Base-by-base conservation (phyloP, 2,113 vertebrate species). In the pig (Sus scrofa) region DNA sequence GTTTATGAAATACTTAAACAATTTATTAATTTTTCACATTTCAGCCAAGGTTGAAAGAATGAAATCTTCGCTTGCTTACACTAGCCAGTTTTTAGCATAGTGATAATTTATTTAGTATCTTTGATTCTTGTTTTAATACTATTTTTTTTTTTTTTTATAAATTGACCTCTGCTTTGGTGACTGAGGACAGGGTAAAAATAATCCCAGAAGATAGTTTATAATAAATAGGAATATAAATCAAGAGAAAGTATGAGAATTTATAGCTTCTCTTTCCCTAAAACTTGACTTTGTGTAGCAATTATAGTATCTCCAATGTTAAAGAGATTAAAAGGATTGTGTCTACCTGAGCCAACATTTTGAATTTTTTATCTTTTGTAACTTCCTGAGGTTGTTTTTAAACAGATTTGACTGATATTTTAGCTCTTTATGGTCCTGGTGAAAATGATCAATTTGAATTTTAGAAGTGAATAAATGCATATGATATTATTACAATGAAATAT, bases 111-210 rank as follows among this genome's bases (percentile, higher is more conserved):
- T 75, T 84, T 97, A 32, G 11, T 52, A 15, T 81, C 15, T 65
- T 77, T n/a, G 5, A 70, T 14, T 94, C 39, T 88, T 60, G 3
- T 96, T 58, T 92, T 67, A 91, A 82, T 74, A 44, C 6, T 68
- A 56, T 7, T 93, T 96, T 37, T 52, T 22, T 95, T 92, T 94
- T 2, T 50, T 89, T 94, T 97, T 67, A 71, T 34, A 95, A 88
- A 50, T 77, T 73, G 7, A 67, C 0, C 10, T 71, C 7, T 6
- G 54, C 68, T 90, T 92, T 77, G 84, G 5, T 83, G 13, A 94
- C 34, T 93, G 73, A 82, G 4, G 2, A 67, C 7, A 93, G 27
- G 74, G 6, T 50, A 27, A 87, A 93, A 81, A 74, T 68, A 88
- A 32, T 71, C 8, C 15, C 26, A 68, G 39, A 90, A 81, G 52